phyloP scores from a whole-genome alignment of 2,113 vertebrate genomes.

The Excalfactoria chinensis region DNA sequence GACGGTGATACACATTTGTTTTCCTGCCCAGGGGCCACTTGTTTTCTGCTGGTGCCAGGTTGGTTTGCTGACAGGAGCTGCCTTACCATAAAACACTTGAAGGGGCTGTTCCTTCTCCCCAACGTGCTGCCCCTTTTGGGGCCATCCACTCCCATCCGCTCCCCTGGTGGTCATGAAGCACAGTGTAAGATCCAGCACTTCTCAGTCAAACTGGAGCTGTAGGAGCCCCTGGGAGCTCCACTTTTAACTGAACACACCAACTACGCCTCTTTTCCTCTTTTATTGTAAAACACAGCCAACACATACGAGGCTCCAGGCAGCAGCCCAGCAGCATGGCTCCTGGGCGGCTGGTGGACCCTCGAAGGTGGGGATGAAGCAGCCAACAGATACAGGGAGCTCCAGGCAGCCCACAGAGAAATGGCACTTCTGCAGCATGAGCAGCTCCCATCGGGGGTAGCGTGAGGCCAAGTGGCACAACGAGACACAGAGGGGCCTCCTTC shows the following conservation, averaged over 20 bases:
- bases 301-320: background rate
- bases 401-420: constrained; percentile 17
- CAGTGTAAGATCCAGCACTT: background rate
- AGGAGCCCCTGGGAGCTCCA: background rate
- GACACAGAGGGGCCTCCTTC: constrained; percentile 51
- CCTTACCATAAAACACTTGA: background rate
- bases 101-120: background rate
- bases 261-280: constrained; percentile 7
- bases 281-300: constrained; percentile 62
- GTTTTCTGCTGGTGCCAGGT: background rate
- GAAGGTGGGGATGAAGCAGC: constrained; percentile 23
- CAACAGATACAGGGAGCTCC: constrained; percentile 25
- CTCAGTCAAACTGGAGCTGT: background rate
- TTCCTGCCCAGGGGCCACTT: background rate
- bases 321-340: background rate
- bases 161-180: background rate
- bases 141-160: background rate
- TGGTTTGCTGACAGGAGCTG: background rate
- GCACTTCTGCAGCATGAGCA: constrained; percentile 62
- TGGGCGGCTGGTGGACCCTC: background rate
- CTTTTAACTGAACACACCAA: background rate
- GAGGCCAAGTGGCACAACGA: constrained; percentile 20
- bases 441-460: accelerated
- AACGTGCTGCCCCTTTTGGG: background rate
- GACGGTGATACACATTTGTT: accelerated